Evolutionary conservation across 2,113 vertebrate species (phyloP).

Genomic region (Chloropsis cyanopogon): DNA sequence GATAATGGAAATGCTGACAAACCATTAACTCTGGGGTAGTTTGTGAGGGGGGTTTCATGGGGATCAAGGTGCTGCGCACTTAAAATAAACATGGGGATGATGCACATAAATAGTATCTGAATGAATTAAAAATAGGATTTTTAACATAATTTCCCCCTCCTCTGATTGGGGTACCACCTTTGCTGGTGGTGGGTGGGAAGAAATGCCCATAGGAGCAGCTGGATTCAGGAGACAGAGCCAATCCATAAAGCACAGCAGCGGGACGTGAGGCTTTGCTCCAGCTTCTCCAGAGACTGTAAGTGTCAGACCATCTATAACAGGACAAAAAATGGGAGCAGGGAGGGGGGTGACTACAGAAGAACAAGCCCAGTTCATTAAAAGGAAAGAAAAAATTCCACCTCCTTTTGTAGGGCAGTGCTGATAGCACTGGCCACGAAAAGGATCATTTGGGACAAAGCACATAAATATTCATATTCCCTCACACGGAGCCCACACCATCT

Average conservation of each 20-base stretch:
- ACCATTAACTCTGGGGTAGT: slow-evolving; percentile 20
- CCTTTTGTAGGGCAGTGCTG: not conserved
- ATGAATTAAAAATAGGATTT: not conserved
- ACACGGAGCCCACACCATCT: accelerated
- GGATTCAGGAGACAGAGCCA: not conserved
- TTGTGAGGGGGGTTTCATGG: not conserved
- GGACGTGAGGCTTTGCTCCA: not conserved
- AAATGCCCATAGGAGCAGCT: not conserved
- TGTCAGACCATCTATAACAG: slow-evolving; percentile 38
- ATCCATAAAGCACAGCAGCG: not conserved
- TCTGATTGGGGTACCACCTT: not conserved
- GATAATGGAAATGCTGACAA: slow-evolving; percentile 61
- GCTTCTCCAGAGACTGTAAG: slow-evolving; percentile 22
- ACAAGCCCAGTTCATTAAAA: not conserved
- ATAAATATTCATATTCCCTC: not conserved
- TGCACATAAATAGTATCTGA: not conserved
- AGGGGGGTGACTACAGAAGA: not conserved
- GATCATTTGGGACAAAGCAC: not conserved
- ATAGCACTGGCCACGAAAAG: not conserved
- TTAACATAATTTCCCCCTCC: not conserved
- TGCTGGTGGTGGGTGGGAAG: not conserved
- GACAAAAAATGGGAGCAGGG: not conserved
- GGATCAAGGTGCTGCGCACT: not conserved
- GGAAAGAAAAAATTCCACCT: not conserved
- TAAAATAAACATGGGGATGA: not conserved